Conservation (phyloP, 2,113 vertebrate genomes). For the Otolemur garnettii region DNA sequence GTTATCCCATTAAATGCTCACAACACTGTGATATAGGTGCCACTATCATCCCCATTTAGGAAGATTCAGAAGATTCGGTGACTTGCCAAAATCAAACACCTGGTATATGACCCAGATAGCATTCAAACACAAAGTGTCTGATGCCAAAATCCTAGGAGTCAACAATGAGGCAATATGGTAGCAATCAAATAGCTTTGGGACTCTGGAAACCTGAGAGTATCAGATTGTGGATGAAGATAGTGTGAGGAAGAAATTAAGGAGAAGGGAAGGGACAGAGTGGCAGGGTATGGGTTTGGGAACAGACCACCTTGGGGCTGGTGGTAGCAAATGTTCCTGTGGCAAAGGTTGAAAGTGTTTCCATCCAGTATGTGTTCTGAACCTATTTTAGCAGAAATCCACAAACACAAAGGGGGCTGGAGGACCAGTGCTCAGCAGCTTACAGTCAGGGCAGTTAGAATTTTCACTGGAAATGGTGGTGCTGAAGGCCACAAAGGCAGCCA, state of each 20-base stretch:
- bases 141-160: neutral
- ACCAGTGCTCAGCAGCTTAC: neutral
- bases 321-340: neutral
- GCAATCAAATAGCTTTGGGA: neutral
- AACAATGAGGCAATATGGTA: neutral
- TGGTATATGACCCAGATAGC: neutral
- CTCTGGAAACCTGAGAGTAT: neutral
- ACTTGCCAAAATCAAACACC: neutral
- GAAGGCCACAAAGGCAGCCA: neutral
- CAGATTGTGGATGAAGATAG: neutral
- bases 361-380: neutral
- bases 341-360: neutral
- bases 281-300: neutral
- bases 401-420: neutral
- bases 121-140: neutral
- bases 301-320: neutral
- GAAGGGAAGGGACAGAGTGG: neutral
- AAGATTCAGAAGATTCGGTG: neutral
- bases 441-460: neutral
- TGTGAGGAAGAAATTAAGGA: neutral
- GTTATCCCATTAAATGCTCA: neutral
- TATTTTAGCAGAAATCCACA: neutral
- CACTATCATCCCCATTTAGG: neutral
- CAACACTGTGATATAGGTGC: neutral
- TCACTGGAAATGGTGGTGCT: constrained; percentile 12